These are phyloP conservation scores for Coreoperca whiteheadi DNA, from an alignment of 2,113 vertebrate species.

Conservation along the genomic window DNA sequence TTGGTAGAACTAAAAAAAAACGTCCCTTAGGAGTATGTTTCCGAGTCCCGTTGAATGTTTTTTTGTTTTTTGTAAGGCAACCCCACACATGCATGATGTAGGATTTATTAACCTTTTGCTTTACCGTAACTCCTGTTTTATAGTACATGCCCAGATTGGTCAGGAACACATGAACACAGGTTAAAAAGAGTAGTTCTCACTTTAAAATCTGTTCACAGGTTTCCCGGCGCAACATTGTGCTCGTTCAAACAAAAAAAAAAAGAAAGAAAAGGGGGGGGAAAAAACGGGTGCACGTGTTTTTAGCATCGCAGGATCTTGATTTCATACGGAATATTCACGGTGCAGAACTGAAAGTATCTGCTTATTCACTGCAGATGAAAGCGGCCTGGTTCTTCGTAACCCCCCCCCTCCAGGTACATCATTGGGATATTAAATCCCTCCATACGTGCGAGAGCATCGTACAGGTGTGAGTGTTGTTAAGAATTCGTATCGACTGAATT, in stretches of 20 bases:
- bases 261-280: background rate
- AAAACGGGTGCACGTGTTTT: background rate
- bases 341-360: background rate
- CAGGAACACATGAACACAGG: background rate
- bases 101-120: background rate
- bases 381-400: background rate
- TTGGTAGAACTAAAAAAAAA: background rate
- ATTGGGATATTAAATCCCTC: background rate
- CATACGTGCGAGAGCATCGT: background rate
- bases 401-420: background rate
- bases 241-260: background rate
- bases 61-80: background rate
- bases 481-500: background rate
- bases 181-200: background rate
- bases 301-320: background rate
- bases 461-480: no score
- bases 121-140: background rate
- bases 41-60: background rate
- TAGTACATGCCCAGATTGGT: background rate
- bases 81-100: no score
- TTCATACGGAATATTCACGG: background rate
- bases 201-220: background rate
- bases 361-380: background rate
- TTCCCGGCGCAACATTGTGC: no score
- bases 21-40: background rate